phyloP scores from a whole-genome alignment of 2,797 vertebrate genomes.

The Sitta carolinensis region DNA sequence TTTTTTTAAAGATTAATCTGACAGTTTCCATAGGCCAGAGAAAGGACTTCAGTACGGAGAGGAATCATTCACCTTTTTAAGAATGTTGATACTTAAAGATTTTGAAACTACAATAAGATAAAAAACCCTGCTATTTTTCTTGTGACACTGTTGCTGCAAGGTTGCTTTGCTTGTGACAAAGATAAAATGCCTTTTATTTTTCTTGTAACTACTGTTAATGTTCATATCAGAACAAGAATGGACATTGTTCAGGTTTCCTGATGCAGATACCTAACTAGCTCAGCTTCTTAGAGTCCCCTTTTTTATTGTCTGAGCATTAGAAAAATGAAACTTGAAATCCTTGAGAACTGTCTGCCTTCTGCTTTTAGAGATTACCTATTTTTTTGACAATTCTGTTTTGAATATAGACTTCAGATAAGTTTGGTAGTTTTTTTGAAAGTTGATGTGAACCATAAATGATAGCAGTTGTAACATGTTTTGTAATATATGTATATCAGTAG shows the following conservation, averaged over 20 bases:
- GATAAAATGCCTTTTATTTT: not conserved
- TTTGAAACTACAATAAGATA: not conserved
- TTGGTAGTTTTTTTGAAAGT: not conserved
- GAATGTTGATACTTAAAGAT: not conserved
- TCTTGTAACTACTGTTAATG: not conserved
- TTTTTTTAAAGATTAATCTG: not conserved
- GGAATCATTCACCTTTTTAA: not conserved
- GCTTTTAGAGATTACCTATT: not conserved
- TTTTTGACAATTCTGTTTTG: not conserved
- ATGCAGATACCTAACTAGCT: not conserved
- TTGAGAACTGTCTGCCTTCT: not conserved
- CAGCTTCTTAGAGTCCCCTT: not conserved
- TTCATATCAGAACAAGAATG: not conserved
- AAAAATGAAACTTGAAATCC: not conserved
- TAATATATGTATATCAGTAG: not conserved
- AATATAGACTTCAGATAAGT: not conserved
- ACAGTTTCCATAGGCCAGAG: not conserved
- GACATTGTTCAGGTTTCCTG: not conserved
- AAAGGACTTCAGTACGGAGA: not conserved
- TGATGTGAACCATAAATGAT: not conserved
- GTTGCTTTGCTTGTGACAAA: not conserved
- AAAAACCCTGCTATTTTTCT: rapidly evolving
- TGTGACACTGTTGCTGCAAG: not conserved
- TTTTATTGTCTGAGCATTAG: not conserved
- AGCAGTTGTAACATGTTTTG: not conserved